Percentiles rank a stretch among this genome's conserved stretches.
Conservation (phyloP, 2,888 invertebrate species). For the Griposia aprilina region DNA sequence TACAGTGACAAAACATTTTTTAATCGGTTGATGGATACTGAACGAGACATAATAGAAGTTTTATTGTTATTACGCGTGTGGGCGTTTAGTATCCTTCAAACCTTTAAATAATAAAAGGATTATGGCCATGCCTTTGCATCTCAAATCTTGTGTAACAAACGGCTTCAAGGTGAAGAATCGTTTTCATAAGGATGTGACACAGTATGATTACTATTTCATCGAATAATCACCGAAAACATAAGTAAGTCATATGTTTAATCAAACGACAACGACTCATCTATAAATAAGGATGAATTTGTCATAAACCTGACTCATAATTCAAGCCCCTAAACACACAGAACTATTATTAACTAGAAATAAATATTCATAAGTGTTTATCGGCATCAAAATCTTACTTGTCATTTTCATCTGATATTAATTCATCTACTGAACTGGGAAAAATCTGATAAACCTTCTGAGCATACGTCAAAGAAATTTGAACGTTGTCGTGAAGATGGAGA, state of each 20-base stretch:
- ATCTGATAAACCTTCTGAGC: slow-evolving; percentile 70
- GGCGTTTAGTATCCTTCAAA: no score
- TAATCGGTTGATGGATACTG: no score
- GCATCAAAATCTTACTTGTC: slow-evolving; percentile 75
- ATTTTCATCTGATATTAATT: slow-evolving; percentile 84
- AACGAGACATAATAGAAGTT: no score
- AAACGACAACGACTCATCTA: not conserved
- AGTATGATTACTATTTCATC: not conserved
- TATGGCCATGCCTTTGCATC: not conserved
- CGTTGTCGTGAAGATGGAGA: slow-evolving; percentile 37
- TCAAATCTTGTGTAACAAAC: not conserved
- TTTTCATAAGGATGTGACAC: not conserved
- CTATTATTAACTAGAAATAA: slow-evolving; percentile 62
- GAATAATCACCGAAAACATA: not conserved
- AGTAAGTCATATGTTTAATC: not conserved
- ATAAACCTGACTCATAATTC: slow-evolving; percentile 19
- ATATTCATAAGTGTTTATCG: slow-evolving; percentile 72
- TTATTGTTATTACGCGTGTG: no score
- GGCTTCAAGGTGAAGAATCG: not conserved
- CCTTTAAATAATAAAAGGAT: not conserved
- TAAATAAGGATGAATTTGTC: slow-evolving; percentile 21
- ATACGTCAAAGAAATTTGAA: slow-evolving; percentile 34
- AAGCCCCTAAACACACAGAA: slow-evolving; percentile 40
- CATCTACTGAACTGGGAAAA: slow-evolving; percentile 76
- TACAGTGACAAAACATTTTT: not conserved